These are phyloP conservation scores for Adoxophyes honmai DNA, from an alignment of 1,140 invertebrate genomes.

Conservation along the genomic window DNA sequence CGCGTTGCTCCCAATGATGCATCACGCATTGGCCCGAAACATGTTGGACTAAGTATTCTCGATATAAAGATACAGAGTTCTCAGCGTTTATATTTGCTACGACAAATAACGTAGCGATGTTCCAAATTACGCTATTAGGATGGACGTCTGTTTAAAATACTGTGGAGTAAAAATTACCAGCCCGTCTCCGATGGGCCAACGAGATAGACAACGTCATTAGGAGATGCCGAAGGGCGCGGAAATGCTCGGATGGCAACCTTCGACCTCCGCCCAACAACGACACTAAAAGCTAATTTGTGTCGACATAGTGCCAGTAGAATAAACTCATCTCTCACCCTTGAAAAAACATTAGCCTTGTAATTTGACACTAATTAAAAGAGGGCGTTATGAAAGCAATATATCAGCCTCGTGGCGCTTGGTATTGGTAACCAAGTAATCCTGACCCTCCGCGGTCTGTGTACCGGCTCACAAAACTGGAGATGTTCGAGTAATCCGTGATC, in stretches of 20 bases:
- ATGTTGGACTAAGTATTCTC: too few relatives aligned
- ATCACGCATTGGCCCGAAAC: too few relatives aligned
- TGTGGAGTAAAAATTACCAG: not conserved
- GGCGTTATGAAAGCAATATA: conserved; percentile 56
- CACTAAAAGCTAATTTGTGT: conserved; percentile 12
- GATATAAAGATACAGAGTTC: too few relatives aligned
- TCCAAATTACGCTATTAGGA: too few relatives aligned
- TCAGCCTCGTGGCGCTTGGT: conserved; percentile 46
- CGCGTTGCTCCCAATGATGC: too few relatives aligned
- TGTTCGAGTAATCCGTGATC: conserved; percentile 15
- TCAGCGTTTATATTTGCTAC: too few relatives aligned
- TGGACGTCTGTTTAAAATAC: not conserved
- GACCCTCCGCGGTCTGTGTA: conserved; percentile 17
- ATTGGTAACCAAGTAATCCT: conserved; percentile 26
- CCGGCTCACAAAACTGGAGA: not conserved
- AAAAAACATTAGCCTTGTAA: conserved; percentile 52
- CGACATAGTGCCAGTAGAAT: conserved; percentile 9
- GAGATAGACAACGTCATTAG: conserved; percentile 9
- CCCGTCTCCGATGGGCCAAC: not conserved
- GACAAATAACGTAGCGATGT: too few relatives aligned
- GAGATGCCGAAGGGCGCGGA: conserved; percentile 6
- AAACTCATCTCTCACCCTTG: conserved; percentile 14
- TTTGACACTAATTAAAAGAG: conserved; percentile 59
- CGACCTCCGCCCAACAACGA: not conserved
- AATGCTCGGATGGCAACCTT: not conserved